phyloP scores from a whole-genome alignment of 2,113 vertebrate genomes.

The Zonotrichia leucophrys region DNA sequence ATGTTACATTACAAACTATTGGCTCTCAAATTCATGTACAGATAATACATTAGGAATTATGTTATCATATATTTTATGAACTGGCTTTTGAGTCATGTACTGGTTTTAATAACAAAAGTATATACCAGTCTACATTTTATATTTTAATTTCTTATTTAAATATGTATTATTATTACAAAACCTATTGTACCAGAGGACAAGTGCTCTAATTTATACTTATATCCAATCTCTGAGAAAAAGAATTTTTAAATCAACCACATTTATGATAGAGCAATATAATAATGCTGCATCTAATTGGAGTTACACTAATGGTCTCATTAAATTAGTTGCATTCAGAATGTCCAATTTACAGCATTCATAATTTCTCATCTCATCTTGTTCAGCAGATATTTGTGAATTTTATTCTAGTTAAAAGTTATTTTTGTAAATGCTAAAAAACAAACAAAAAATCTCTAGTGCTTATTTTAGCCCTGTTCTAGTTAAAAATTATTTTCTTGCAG shows the following conservation, averaged over 20 bases:
- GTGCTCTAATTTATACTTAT: background rate
- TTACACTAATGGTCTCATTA: background rate
- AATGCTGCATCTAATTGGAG: background rate
- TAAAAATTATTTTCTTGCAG: background rate
- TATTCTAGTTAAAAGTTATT: background rate
- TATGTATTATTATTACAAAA: background rate
- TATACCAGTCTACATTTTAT: background rate
- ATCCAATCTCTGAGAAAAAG: background rate
- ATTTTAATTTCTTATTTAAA: background rate
- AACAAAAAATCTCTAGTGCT: background rate
- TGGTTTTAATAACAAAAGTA: background rate
- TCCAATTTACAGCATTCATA: background rate
- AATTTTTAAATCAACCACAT: background rate
- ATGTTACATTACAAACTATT: background rate
- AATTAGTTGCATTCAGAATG: slow-evolving; percentile 3
- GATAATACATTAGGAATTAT: background rate
- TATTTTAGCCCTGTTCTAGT: background rate
- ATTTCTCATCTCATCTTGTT: background rate
- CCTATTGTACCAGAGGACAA: background rate
- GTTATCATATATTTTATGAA: background rate
- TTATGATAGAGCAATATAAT: background rate
- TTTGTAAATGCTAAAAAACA: background rate
- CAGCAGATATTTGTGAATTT: background rate
- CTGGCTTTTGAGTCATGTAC: background rate
- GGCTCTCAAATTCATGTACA: background rate